Conservation (phyloP, 2,797 vertebrate genomes). For the Steatocranus sp. region DNA sequence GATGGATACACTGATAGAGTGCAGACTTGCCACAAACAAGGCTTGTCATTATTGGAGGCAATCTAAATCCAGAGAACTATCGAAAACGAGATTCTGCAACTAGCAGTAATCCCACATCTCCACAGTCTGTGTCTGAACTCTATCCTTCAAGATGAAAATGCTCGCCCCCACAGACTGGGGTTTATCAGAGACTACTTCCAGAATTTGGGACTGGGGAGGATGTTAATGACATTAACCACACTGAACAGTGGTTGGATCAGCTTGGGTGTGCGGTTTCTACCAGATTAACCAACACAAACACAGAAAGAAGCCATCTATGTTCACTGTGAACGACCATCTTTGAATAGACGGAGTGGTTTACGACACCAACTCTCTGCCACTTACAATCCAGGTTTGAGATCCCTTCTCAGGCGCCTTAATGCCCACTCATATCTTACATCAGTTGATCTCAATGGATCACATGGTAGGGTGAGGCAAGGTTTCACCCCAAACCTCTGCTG, state of each 20-base stretch:
- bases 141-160: not conserved
- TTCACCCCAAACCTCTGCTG: not conserved
- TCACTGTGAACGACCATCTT: rapidly evolving
- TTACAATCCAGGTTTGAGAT: not conserved
- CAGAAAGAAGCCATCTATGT: not conserved
- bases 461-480: not conserved
- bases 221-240: not conserved
- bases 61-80: not conserved
- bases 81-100: not conserved
- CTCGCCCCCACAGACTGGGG: not conserved
- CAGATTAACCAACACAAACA: not conserved
- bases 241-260: not conserved
- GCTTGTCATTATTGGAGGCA: not conserved
- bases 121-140: not conserved
- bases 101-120: not conserved
- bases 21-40: not conserved
- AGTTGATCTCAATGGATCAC: not conserved
- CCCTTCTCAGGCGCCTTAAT: not conserved
- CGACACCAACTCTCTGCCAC: not conserved
- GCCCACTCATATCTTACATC: not conserved
- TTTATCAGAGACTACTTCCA: not conserved
- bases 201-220: not conserved
- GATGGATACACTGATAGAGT: rapidly evolving
- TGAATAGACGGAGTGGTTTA: not conserved
- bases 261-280: not conserved